phyloP scores from a whole-genome alignment of 2,797 vertebrate genomes.

The Enteromius radiatus region DNA sequence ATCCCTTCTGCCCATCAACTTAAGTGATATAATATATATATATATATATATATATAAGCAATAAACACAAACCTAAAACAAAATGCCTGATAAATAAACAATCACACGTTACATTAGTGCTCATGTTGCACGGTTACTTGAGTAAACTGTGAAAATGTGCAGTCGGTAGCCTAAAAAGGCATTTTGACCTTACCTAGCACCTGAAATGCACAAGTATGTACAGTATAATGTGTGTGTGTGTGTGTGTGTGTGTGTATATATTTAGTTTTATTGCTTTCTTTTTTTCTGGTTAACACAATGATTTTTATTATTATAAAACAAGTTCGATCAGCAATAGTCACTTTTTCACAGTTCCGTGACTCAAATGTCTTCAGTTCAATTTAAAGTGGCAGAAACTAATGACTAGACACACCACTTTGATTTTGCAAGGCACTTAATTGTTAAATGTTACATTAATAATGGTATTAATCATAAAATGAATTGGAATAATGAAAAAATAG shows the following conservation, averaged over 20 bases:
- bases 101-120: neutral
- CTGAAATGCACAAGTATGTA: neutral
- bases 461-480: neutral
- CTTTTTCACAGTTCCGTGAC: neutral
- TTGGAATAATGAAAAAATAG: neutral
- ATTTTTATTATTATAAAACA: neutral
- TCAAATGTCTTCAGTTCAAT: neutral
- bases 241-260: no score
- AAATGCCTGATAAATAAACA: neutral
- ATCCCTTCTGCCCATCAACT: slow-evolving; percentile 1
- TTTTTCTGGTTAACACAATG: no score
- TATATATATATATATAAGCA: neutral
- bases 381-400: neutral
- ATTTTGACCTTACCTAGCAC: neutral
- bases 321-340: neutral
- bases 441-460: no score
- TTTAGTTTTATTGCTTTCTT: no score
- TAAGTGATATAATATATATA: no score
- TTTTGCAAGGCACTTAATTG: neutral
- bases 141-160: neutral
- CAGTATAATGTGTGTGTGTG: no score
- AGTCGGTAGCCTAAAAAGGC: neutral
- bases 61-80: neutral
- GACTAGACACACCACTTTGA: neutral
- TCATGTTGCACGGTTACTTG: neutral